Percentiles rank a stretch among this genome's conserved stretches.
Conservation (phyloP, 2,797 vertebrate genomes). For the Mergus octosetaceus region DNA sequence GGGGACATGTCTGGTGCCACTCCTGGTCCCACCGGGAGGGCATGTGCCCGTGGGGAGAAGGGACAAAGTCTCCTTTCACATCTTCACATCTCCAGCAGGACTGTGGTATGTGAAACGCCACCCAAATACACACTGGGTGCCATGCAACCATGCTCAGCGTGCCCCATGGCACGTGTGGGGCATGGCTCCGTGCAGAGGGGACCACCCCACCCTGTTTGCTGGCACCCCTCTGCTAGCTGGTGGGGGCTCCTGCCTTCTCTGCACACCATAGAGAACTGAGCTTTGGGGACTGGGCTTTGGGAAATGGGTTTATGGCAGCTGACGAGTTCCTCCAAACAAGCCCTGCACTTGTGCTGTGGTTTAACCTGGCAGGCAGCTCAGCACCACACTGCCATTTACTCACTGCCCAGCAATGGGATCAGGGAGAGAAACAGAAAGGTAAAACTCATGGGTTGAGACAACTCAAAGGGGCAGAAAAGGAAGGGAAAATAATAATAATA, state of each 20-base stretch:
- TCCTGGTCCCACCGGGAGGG: not conserved
- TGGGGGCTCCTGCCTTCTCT: not conserved
- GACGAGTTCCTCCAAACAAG: not conserved
- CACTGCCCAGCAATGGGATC: not conserved
- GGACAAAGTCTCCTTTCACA: not conserved
- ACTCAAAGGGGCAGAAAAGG: not conserved
- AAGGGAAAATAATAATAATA: not conserved
- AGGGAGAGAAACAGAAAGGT: not conserved
- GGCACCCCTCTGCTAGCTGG: not conserved
- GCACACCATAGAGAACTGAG: not conserved
- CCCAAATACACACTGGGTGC: not conserved
- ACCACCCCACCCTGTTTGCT: not conserved
- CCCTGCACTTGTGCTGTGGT: not conserved
- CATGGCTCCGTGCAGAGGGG: fast-evolving
- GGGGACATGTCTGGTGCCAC: fast-evolving
- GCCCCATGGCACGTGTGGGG: not conserved
- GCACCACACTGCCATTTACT: not conserved
- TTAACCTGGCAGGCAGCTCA: not conserved
- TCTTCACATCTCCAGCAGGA: not conserved
- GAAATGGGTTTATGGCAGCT: not conserved
- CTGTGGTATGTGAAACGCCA: not conserved
- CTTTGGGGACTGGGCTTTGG: not conserved
- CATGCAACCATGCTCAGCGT: fast-evolving
- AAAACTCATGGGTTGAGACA: not conserved
- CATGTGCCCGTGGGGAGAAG: not conserved